Percentiles rank a stretch among this genome's conserved stretches.
Evolutionary conservation across 1,140 invertebrate species (phyloP).

Genomic region (Drosophila lini): DNA sequence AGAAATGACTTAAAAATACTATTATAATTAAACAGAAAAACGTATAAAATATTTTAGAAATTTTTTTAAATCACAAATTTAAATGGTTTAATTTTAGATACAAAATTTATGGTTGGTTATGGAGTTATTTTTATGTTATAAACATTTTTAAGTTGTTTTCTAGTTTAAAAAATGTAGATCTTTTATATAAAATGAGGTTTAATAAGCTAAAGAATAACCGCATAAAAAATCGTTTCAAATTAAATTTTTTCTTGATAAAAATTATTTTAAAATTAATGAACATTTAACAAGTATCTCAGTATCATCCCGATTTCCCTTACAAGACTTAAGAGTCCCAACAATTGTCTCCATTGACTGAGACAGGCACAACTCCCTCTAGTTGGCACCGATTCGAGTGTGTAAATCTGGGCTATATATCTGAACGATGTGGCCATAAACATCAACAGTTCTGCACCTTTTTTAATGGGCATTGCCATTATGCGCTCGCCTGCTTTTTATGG

Average conservation of each 20-base stretch:
- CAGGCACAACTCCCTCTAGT: slow-evolving; percentile 1
- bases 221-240: not conserved
- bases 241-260: not conserved
- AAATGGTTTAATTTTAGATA: not conserved
- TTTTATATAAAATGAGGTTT: no score
- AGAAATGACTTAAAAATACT: not conserved
- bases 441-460: slow-evolving; percentile 69
- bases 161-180: no score
- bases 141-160: no score
- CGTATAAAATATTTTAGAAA: not conserved
- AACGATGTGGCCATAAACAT: slow-evolving; percentile 64
- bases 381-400: slow-evolving; percentile 1
- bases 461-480: slow-evolving; percentile 78
- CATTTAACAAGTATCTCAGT: not conserved
- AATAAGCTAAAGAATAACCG: no score
- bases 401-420: slow-evolving; percentile 37
- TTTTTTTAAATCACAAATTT: not conserved
- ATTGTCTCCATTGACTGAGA: slow-evolving; percentile 9
- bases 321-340: not conserved
- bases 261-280: not conserved
- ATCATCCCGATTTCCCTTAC: not conserved
- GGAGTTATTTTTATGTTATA: no score
- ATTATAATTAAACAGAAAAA: not conserved
- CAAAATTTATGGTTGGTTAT: no score
- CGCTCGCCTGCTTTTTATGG: slow-evolving; percentile 74